Conservation (phyloP, 1,140 invertebrate genomes). For the Schlechtendalia chinensis region DNA sequence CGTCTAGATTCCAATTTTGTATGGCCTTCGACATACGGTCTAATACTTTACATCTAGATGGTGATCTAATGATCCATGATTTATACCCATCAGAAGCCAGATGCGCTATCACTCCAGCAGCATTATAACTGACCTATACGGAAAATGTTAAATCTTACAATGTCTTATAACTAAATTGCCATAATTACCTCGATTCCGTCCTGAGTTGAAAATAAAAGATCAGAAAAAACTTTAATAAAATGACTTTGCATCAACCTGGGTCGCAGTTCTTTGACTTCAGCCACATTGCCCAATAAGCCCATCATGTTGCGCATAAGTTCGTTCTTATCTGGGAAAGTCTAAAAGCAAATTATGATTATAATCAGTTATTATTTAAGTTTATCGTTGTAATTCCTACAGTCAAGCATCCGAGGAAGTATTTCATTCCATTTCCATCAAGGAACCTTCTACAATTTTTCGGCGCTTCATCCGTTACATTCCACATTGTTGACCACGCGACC, state of each 20-base stretch:
- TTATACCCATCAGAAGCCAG: slow-evolving; percentile 87
- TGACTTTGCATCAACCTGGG: slow-evolving; percentile 78
- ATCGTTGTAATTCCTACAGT: slow-evolving; percentile 59
- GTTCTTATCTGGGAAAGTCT: slow-evolving; percentile 83
- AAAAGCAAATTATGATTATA: slow-evolving; percentile 54
- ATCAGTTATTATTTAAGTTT: too few relatives aligned
- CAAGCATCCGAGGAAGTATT: slow-evolving; percentile 81
- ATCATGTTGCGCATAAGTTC: slow-evolving; percentile 94
- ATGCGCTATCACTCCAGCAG: slow-evolving; percentile 91
- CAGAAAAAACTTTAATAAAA: slow-evolving; percentile 83
- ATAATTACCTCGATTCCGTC: slow-evolving; percentile 87
- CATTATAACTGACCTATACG: slow-evolving; percentile 87
- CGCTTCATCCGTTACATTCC: slow-evolving; percentile 97
- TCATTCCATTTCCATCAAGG: slow-evolving; percentile 81
- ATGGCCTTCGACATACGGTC: slow-evolving; percentile 77
- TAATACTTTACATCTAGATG: slow-evolving; percentile 72
- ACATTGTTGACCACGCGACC: slow-evolving; percentile 96
- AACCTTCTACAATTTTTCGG: slow-evolving; percentile 88
- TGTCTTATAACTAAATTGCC: slow-evolving; percentile 6
- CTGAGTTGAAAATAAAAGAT: slow-evolving; percentile 76
- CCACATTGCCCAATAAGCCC: slow-evolving; percentile 93
- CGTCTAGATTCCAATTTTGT: slow-evolving; percentile 79
- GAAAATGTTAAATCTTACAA: slow-evolving; percentile 49
- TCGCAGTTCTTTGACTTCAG: slow-evolving; percentile 85
- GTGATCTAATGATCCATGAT: slow-evolving; percentile 75